Conservation (phyloP, 1,140 invertebrate species). For the Ridgeia piscesae region DNA sequence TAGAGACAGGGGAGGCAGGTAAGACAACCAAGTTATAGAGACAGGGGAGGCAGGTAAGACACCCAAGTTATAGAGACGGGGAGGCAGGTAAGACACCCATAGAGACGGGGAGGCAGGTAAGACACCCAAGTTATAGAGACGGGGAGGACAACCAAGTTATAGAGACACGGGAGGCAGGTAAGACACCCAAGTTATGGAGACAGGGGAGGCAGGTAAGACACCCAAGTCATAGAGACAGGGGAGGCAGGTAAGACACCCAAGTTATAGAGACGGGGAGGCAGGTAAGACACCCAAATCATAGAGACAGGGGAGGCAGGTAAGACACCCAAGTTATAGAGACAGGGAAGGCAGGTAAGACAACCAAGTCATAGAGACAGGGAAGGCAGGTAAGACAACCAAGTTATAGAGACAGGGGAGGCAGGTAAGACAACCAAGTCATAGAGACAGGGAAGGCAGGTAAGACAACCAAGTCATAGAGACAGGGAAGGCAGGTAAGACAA, state of each 20-base stretch:
- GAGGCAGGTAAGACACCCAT: slow-evolving; percentile 47
- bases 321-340: slow-evolving; percentile 44
- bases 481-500: slow-evolving; percentile 46
- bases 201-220: slow-evolving; percentile 46
- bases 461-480: slow-evolving; percentile 43
- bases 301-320: slow-evolving; percentile 51
- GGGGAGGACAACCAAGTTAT: slow-evolving; percentile 47
- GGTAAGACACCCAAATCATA: slow-evolving; percentile 43
- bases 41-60: too few species aligned
- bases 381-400: slow-evolving; percentile 46
- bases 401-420: slow-evolving; percentile 50
- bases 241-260: slow-evolving; percentile 47
- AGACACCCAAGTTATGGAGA: slow-evolving; percentile 43
- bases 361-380: slow-evolving; percentile 48
- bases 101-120: slow-evolving; percentile 51
- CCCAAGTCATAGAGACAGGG: slow-evolving; percentile 47
- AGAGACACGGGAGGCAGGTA: slow-evolving; percentile 51
- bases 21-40: slow-evolving; percentile 10
- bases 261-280: slow-evolving; percentile 51
- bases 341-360: slow-evolving; percentile 46
- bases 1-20: slow-evolving; percentile 52
- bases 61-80: slow-evolving; percentile 50
- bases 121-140: slow-evolving; percentile 44
- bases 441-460: slow-evolving; percentile 51
- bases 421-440: slow-evolving; percentile 43